Percentiles rank a stretch among this genome's conserved stretches.
phyloP scores from a whole-genome alignment of 1,140 invertebrate species.

The Brachionus koreanus region DNA sequence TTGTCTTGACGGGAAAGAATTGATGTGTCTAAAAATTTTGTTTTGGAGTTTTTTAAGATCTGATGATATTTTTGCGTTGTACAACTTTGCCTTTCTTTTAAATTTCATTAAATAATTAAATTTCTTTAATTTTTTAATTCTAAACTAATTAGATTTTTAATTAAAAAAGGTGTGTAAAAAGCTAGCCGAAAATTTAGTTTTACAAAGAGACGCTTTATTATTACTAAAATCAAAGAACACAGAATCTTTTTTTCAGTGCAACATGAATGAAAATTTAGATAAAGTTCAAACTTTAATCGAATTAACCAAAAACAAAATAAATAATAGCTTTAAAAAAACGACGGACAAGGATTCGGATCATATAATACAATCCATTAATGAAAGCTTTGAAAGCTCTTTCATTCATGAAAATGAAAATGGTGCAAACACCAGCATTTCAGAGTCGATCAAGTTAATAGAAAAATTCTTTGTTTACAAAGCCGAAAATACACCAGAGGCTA shows the following conservation, averaged over 20 bases:
- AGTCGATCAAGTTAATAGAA: not conserved
- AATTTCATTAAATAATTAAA: no score
- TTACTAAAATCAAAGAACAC: not conserved
- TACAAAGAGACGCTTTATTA: not conserved
- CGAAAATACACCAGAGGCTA: not conserved
- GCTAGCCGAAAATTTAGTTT: not conserved
- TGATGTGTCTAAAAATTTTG: no score
- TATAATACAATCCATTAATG: not conserved
- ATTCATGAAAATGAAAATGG: not conserved
- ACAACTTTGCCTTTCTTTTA: no score
- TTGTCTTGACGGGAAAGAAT: no score
- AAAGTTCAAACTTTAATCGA: slow-evolving; percentile 23
- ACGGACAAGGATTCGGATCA: not conserved
- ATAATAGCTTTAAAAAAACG: not conserved
- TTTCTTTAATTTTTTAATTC: no score
- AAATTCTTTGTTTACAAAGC: not conserved
- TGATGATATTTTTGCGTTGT: no score
- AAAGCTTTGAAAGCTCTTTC: not conserved
- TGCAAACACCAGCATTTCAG: not conserved
- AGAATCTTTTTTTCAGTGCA: not conserved
- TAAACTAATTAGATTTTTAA: no score
- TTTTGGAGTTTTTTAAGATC: no score
- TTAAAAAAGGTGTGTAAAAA: not conserved
- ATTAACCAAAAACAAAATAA: slow-evolving; percentile 18
- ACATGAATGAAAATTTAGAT: not conserved